These are phyloP conservation scores for Nestor notabilis DNA, from an alignment of 2,113 vertebrate genomes.

Conservation along the genomic window DNA sequence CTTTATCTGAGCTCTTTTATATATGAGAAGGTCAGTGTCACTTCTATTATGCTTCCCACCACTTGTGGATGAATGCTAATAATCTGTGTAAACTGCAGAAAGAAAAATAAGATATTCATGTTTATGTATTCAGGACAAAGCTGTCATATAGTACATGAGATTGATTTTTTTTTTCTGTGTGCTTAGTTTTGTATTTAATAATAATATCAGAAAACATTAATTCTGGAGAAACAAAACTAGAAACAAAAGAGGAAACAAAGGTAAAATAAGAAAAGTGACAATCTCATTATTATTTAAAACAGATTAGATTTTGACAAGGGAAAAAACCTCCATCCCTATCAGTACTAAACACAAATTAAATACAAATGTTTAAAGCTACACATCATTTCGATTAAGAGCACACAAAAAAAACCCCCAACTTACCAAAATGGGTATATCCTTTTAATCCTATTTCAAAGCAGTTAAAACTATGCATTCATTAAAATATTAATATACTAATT, in stretches of 20 bases:
- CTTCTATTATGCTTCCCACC: fast-evolving
- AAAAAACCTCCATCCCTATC: neutral
- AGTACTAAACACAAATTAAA: conserved; percentile 8
- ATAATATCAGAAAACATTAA: conserved; percentile 9
- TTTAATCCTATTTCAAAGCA: neutral
- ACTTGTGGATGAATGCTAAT: neutral
- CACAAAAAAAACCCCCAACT: neutral
- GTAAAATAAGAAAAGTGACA: conserved; percentile 7
- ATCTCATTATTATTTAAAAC: conserved; percentile 28
- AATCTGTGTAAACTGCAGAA: neutral
- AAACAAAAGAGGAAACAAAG: neutral
- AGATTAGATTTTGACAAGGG: neutral
- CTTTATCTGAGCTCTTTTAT: neutral
- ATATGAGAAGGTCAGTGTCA: neutral
- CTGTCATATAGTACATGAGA: neutral
- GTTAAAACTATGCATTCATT: neutral
- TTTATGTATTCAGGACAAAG: conserved; percentile 2
- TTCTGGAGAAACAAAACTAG: neutral
- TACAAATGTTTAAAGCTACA: neutral
- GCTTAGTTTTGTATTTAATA: conserved; percentile 5
- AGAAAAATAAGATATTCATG: neutral
- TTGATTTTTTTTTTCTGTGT: neutral
- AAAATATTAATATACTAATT: neutral
- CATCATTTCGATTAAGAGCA: conserved; percentile 15
- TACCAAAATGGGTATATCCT: neutral